Conservation (phyloP, 2,797 vertebrate genomes). For the Erpetoichthys calabaricus region DNA sequence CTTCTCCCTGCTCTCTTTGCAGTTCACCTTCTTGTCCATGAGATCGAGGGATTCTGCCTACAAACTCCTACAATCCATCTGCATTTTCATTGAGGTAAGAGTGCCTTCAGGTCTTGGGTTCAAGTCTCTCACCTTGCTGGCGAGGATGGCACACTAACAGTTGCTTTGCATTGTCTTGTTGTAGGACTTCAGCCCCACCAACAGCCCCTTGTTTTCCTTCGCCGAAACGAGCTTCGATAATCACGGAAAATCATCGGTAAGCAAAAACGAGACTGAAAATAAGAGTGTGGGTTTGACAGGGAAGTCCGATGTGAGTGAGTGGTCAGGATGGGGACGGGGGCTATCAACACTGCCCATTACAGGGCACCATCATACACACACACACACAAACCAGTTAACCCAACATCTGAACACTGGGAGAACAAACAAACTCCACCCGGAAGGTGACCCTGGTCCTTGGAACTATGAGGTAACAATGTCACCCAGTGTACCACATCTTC, state of each 20-base stretch:
- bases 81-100: slow-evolving; percentile 53
- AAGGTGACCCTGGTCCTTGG: no score
- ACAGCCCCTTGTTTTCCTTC: slow-evolving; percentile 39
- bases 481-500: no score
- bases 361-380: no score
- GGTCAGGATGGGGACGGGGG: no score
- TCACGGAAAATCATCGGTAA: slow-evolving; percentile 49
- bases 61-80: slow-evolving; percentile 58
- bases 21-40: slow-evolving; percentile 69
- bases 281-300: no score
- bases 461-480: no score
- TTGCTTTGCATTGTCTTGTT: not conserved
- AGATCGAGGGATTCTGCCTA: slow-evolving; percentile 58
- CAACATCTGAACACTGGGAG: no score
- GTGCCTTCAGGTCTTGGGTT: not conserved
- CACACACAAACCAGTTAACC: no score
- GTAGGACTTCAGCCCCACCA: slow-evolving; percentile 48
- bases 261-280: slow-evolving; percentile 6
- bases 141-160: not conserved
- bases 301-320: no score
- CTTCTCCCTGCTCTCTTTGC: slow-evolving; percentile 4
- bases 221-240: slow-evolving; percentile 38
- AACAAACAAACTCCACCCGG: no score
- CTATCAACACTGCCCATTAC: no score
- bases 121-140: not conserved